Base-by-base conservation (phyloP, 1,140 invertebrate genomes). In the Bombus picipes region DNA sequence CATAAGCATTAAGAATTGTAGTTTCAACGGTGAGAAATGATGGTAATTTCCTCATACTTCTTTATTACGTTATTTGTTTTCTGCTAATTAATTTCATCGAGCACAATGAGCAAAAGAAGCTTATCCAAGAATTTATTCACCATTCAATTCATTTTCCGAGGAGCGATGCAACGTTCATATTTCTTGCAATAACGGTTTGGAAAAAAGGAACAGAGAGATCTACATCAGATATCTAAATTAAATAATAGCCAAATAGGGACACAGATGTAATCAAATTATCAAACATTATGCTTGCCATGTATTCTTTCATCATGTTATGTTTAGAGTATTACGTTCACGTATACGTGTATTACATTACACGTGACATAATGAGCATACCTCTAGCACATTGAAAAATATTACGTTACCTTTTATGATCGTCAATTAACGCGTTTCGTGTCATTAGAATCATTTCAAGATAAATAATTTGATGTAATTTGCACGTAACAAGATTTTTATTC, bases 261-360 rank as follows among this genome's bases (percentile, higher is more conserved):
- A 37, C 22, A 68, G 22, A 39, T 34, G 65, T 66, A 66, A 66
- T 68, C 22, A 22, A 73, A 53, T 81, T 72, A 81, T 73, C 28
- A 22, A 28, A 59, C 12, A 41, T 22, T 22, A 62, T 41, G 8
- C 41, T 39, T 9, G 2, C 43, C 65, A 18, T 59, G 39, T 70
- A 70, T 57, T 82, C 59, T 71, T 86, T 82, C 72, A 76, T 83
- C 34, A 74, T 39, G 25, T 47, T 57, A 28, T n/a, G 15, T 13
- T 86, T 76, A 83, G 65, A 72, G 47, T 77, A 86, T 82, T 86
- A 86, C 70, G 9, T 71, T 83, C 85, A 76, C 85, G 85, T 86
- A 75, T 41, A 47, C 73, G n/a, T 57, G 83, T 47, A 59, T 86
- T 86, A 86, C 85, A 71, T 83, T 83, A 57, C 65, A 57, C 62